A percentile compares a stretch with the other conserved stretches of the same genome.
These are phyloP conservation scores for Scarus forsteni DNA, from an alignment of 2,797 vertebrate species.

Conservation along the genomic window DNA sequence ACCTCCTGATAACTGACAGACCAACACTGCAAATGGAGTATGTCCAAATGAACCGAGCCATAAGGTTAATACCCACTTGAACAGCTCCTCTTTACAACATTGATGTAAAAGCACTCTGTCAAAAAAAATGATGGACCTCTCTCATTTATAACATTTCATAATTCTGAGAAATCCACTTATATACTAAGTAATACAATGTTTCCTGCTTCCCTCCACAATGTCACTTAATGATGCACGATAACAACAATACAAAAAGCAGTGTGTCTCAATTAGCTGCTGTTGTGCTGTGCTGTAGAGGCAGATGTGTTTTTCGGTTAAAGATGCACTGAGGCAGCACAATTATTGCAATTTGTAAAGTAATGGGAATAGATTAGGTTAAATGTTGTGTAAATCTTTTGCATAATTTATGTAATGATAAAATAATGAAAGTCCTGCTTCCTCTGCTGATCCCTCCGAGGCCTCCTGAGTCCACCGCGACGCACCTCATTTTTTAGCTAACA, in stretches of 20 bases:
- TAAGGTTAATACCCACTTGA: no score
- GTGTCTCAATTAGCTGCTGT: slow-evolving; percentile 47
- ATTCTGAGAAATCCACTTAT: slow-evolving; percentile 12
- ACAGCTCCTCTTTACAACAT: no score
- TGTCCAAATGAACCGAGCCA: no score
- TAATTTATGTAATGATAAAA: slow-evolving; percentile 53
- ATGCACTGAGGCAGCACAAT: slow-evolving; percentile 50
- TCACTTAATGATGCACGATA: slow-evolving; percentile 43
- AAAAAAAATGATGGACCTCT: background rate
- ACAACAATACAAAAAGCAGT: slow-evolving; percentile 22
- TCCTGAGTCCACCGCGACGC: slow-evolving; percentile 3
- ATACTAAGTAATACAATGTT: background rate
- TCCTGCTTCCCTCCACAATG: slow-evolving; percentile 10
- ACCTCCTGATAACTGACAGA: no score
- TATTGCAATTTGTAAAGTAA: slow-evolving; percentile 56
- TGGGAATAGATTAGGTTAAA: slow-evolving; percentile 46
- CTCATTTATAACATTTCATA: background rate
- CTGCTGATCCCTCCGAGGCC: background rate
- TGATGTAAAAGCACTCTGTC: no score
- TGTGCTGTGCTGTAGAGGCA: slow-evolving; percentile 20
- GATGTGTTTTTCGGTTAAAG: slow-evolving; percentile 37
- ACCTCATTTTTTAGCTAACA: slow-evolving; percentile 12
- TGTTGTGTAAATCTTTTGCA: slow-evolving; percentile 62
- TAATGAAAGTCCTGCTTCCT: slow-evolving; percentile 25
- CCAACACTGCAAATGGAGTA: no score